Evolutionary conservation across 2,797 vertebrate species (phyloP).

Genomic region (Pangasius larnaudii): DNA sequence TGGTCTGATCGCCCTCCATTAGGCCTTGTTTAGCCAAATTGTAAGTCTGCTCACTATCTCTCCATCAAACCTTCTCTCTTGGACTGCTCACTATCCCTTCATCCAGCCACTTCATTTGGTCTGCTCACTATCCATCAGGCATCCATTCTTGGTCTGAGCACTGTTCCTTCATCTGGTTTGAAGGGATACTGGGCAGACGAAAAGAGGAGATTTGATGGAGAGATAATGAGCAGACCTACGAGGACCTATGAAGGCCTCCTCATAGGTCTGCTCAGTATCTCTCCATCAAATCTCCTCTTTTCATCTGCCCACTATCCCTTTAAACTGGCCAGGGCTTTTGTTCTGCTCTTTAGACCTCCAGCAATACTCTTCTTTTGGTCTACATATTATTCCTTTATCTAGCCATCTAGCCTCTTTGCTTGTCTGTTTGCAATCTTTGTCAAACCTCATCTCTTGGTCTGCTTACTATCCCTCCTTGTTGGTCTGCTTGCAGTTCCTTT

Average conservation of each 20-base stretch:
- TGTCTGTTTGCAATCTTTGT: background rate
- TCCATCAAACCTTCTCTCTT: background rate
- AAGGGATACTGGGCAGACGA: too few species aligned
- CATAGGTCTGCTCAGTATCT: background rate
- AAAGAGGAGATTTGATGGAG: too few species aligned
- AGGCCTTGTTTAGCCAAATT: too few species aligned
- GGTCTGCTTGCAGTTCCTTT: background rate
- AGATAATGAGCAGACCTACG: too few species aligned
- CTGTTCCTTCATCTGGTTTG: too few species aligned
- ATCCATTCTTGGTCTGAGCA: background rate
- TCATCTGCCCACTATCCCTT: background rate
- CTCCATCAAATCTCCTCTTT: background rate
- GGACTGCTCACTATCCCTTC: background rate
- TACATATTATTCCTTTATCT: too few species aligned
- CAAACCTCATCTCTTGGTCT: background rate
- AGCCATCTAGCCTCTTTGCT: too few species aligned
- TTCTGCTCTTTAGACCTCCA: too few species aligned
- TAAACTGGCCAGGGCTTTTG: too few species aligned
- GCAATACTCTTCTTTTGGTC: too few species aligned
- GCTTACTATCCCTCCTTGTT: background rate
- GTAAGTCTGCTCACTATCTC: background rate
- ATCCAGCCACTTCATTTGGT: background rate
- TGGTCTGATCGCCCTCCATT: too few species aligned
- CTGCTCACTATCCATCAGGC: background rate
- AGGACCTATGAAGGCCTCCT: too few species aligned